A percentile compares a stretch with the other conserved stretches of the same genome.
Evolutionary conservation across 2,888 invertebrate species (phyloP).

Genomic region (Meloe dianella): DNA sequence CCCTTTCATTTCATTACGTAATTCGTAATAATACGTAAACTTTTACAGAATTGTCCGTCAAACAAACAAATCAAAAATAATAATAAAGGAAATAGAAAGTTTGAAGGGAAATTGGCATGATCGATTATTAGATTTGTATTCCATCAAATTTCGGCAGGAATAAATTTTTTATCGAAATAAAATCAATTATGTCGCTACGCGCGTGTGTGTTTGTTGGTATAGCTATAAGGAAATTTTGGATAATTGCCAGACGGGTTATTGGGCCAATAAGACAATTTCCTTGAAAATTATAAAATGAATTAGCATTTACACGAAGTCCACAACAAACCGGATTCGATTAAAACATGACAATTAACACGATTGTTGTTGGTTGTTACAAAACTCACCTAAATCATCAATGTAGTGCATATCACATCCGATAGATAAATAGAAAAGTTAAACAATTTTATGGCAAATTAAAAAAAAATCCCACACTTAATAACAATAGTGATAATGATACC

Average conservation of each 20-base stretch:
- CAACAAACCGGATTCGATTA: too few relatives aligned
- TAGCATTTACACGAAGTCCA: too few relatives aligned
- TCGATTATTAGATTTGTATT: background rate
- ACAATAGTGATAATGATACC: background rate
- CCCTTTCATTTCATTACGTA: conserved; percentile 6
- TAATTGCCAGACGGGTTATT: conserved; percentile 23
- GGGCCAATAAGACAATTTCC: conserved; percentile 22
- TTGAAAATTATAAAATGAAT: conserved; percentile 13
- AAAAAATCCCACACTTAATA: background rate
- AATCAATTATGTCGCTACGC: too few relatives aligned
- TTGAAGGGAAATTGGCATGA: background rate
- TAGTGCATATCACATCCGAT: conserved; percentile 26
- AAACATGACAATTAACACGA: too few relatives aligned
- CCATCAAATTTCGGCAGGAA: background rate
- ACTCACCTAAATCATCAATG: conserved; percentile 30
- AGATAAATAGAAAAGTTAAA: background rate
- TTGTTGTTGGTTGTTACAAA: too few relatives aligned
- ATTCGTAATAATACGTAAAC: background rate
- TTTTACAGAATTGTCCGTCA: background rate
- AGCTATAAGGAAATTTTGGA: conserved; percentile 18
- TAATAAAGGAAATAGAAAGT: conserved; percentile 2
- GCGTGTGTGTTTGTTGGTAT: too few relatives aligned
- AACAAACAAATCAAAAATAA: too few relatives aligned
- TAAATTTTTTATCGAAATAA: too few relatives aligned
- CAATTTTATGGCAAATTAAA: too few relatives aligned